phyloP scores from a whole-genome alignment of 2,888 invertebrate genomes.

The Conus canariensis region DNA sequence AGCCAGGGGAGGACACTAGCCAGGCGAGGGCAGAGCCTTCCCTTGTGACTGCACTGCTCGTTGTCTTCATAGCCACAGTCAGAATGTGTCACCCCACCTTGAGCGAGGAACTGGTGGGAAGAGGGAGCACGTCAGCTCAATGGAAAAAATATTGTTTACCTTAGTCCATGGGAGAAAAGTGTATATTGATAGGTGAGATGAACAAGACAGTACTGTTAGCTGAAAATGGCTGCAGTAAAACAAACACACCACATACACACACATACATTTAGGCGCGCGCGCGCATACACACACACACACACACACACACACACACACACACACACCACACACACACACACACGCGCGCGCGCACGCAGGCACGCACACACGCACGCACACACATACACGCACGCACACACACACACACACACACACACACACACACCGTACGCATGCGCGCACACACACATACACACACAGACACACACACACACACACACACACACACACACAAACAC shows the following conservation, averaged over 20 bases:
- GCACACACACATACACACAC: background rate
- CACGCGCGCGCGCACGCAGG: background rate
- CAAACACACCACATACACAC: background rate
- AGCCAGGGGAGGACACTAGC: too few species aligned
- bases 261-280: background rate
- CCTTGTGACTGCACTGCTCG: too few species aligned
- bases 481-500: background rate
- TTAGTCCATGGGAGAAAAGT: too few species aligned
- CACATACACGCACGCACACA: background rate
- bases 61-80: too few species aligned
- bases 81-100: too few species aligned
- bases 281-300: background rate
- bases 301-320: background rate
- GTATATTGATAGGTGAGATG: too few species aligned
- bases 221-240: too few species aligned
- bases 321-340: background rate
- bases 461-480: slow-evolving; percentile 9
- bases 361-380: background rate
- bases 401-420: background rate
- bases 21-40: too few species aligned
- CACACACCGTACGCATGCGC: background rate
- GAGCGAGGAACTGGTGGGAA: too few species aligned
- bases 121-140: too few species aligned
- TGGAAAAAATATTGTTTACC: too few species aligned
- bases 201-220: too few species aligned